Evolutionary conservation across 1,140 invertebrate species (phyloP).

Genomic region (Penaeus vannamei): DNA sequence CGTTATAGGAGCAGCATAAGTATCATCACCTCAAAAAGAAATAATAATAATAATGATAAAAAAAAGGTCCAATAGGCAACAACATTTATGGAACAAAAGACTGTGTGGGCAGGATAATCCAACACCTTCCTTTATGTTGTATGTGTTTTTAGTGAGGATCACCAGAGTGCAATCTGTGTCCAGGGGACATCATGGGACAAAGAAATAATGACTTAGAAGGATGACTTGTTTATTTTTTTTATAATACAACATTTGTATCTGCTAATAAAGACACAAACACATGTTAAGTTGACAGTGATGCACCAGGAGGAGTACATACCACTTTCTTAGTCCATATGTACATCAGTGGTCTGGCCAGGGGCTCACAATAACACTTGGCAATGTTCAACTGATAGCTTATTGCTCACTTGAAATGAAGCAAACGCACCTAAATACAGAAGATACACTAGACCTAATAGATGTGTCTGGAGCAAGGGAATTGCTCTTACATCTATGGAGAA

Average conservation of each 20-base stretch:
- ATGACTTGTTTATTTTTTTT: constrained; percentile 64
- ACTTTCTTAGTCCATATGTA: constrained; percentile 64
- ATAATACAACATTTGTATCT: constrained; percentile 67
- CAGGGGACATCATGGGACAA: constrained; percentile 59
- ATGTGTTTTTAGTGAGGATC: constrained; percentile 55
- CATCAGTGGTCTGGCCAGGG: constrained; percentile 62
- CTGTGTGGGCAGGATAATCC: not conserved
- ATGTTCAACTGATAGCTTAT: constrained; percentile 65
- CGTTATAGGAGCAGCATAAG: too few species aligned
- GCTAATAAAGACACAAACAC: constrained; percentile 67
- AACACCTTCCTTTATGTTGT: constrained; percentile 11
- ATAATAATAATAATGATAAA: too few species aligned
- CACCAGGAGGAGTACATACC: constrained; percentile 66
- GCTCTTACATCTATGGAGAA: constrained; percentile 65
- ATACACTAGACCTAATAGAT: constrained; percentile 66
- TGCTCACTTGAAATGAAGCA: constrained; percentile 66
- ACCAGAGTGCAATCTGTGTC: constrained; percentile 64
- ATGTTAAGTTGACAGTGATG: constrained; percentile 66
- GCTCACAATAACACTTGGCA: constrained; percentile 61
- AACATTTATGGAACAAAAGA: too few species aligned
- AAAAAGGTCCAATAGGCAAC: too few species aligned
- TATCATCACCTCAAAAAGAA: too few species aligned
- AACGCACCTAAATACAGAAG: constrained; percentile 66
- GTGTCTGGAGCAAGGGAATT: constrained; percentile 47
- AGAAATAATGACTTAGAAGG: constrained; percentile 63